These are phyloP conservation scores for Alviniconcha marisindica DNA, from an alignment of 1,140 invertebrate genomes.

Conservation along the genomic window DNA sequence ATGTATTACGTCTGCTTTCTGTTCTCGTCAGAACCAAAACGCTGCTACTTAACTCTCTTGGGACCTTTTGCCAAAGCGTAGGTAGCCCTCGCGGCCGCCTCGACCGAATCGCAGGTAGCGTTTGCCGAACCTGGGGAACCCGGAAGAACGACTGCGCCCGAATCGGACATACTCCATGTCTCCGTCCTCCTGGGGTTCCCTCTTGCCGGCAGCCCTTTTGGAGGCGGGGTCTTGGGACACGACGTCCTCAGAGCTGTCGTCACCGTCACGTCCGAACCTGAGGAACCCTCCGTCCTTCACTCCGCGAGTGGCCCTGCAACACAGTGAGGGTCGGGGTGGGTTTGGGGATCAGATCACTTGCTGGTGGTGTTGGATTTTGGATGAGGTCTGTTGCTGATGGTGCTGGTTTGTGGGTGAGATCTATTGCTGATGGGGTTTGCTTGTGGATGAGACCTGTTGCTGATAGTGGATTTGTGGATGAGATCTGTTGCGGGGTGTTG, in stretches of 20 bases:
- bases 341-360: too few species aligned
- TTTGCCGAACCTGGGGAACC: conserved; percentile 49
- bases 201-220: not conserved
- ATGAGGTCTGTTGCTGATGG: too few species aligned
- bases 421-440: too few species aligned
- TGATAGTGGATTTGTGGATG: too few species aligned
- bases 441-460: too few species aligned
- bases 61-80: not conserved
- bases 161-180: conserved; percentile 23
- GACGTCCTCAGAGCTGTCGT: not conserved
- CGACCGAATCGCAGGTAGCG: conserved; percentile 65
- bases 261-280: not conserved
- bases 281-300: conserved; percentile 8
- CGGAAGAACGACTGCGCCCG: not conserved
- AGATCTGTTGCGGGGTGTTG: too few species aligned
- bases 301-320: not conserved
- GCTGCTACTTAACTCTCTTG: too few species aligned
- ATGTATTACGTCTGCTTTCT: too few species aligned
- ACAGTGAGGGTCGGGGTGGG: too few species aligned
- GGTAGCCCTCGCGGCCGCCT: not conserved
- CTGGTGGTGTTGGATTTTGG: too few species aligned
- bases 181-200: not conserved
- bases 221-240: not conserved
- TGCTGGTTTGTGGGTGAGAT: too few species aligned
- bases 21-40: too few species aligned